A percentile compares a stretch with the other conserved stretches of the same genome.
Conservation (phyloP, 2,113 vertebrate species). For the Danionella cerebrum region DNA sequence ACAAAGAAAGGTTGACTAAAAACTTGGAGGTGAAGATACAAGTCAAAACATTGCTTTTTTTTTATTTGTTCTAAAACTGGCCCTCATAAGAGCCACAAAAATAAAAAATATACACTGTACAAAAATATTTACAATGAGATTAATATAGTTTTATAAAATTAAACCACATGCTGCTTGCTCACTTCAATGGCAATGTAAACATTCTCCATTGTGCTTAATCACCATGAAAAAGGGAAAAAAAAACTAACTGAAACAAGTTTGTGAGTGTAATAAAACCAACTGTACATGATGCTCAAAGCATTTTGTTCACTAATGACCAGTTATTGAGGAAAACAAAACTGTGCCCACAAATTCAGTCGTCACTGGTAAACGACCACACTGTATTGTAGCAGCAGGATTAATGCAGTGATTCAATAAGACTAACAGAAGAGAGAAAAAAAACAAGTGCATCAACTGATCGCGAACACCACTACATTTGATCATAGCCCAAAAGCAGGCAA, state of each 20-base stretch:
- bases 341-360: not conserved
- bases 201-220: slow-evolving; percentile 47
- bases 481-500: not conserved
- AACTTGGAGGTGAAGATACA: not conserved
- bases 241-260: slow-evolving; percentile 17
- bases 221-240: slow-evolving; percentile 36
- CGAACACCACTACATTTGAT: slow-evolving; percentile 29
- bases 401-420: not conserved
- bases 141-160: slow-evolving; percentile 43
- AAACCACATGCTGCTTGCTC: slow-evolving; percentile 48
- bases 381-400: not conserved
- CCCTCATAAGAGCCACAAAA: slow-evolving; percentile 61
- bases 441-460: slow-evolving; percentile 21
- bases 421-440: not conserved
- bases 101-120: slow-evolving; percentile 55
- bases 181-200: slow-evolving; percentile 61
- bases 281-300: not conserved
- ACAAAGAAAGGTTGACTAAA: too few species aligned
- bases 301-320: not conserved
- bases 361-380: not conserved
- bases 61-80: slow-evolving; percentile 50
- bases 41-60: slow-evolving; percentile 38
- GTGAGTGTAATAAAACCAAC: not conserved
- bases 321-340: not conserved
- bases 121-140: slow-evolving; percentile 55